Conservation (phyloP, 2,888 invertebrate species). For the Disparrhopalites patrizii region DNA sequence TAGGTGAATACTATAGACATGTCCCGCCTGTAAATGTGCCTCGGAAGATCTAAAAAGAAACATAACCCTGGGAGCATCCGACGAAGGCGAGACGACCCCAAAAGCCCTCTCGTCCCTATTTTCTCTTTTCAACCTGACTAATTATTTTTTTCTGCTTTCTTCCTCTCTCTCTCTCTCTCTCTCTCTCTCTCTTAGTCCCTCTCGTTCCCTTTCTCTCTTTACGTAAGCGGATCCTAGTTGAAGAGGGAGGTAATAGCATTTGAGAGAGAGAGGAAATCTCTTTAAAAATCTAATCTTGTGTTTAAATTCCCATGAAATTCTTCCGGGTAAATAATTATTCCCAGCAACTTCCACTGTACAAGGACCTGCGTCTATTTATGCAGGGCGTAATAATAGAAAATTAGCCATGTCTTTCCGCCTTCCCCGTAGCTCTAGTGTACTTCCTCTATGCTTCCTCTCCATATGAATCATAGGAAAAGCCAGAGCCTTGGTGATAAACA, state of each 20-base stretch:
- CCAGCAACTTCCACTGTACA: neutral
- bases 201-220: neutral
- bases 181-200: neutral
- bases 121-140: conserved; percentile 3
- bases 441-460: too few relatives aligned
- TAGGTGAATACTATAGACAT: neutral
- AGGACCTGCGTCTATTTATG: neutral
- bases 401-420: too few relatives aligned
- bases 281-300: conserved; percentile 9
- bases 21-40: neutral
- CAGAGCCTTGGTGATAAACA: too few relatives aligned
- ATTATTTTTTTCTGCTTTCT: neutral
- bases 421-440: too few relatives aligned
- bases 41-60: too few relatives aligned
- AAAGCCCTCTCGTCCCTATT: conserved; percentile 1
- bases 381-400: too few relatives aligned
- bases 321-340: conserved; percentile 3
- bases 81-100: neutral
- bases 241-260: neutral
- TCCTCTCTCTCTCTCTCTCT: neutral
- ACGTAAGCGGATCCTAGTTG: too few relatives aligned
- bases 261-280: neutral
- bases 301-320: conserved; percentile 11
- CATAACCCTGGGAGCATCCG: too few relatives aligned
- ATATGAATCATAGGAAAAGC: too few relatives aligned